A percentile compares a stretch with the other conserved stretches of the same genome.
Conservation (phyloP, 2,888 invertebrate species). For the Pristionchus exspectatus region DNA sequence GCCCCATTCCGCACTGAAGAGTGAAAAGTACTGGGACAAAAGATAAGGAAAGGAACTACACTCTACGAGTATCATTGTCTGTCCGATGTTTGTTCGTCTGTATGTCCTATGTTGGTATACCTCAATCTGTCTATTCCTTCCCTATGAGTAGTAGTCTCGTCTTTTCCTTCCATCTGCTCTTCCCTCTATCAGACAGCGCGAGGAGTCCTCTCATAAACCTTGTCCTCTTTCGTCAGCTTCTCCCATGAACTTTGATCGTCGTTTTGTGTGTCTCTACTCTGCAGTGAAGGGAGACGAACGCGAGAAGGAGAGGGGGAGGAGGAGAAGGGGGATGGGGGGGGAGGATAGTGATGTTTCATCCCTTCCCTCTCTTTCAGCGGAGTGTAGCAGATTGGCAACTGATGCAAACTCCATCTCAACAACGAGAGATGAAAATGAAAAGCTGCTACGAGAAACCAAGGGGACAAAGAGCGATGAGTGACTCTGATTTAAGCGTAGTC, state of each 20-base stretch:
- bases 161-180: too few relatives aligned
- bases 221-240: neutral
- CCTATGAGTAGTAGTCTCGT: too few relatives aligned
- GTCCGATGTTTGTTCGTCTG: neutral
- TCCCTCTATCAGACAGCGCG: too few relatives aligned
- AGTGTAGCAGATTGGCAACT: neutral
- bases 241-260: neutral
- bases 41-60: neutral
- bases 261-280: neutral
- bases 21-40: neutral
- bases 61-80: neutral
- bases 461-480: neutral
- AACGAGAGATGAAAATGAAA: constrained; percentile 1
- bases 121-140: neutral
- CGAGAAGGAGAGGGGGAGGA: neutral
- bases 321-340: neutral
- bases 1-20: neutral
- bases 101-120: too few relatives aligned
- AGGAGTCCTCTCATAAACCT: neutral
- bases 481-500: neutral
- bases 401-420: neutral
- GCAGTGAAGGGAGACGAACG: neutral
- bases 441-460: neutral
- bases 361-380: neutral
- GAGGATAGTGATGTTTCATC: neutral